These are phyloP conservation scores for Tragelaphus imberbis DNA, from an alignment of 2,113 vertebrate species.

Conservation along the genomic window DNA sequence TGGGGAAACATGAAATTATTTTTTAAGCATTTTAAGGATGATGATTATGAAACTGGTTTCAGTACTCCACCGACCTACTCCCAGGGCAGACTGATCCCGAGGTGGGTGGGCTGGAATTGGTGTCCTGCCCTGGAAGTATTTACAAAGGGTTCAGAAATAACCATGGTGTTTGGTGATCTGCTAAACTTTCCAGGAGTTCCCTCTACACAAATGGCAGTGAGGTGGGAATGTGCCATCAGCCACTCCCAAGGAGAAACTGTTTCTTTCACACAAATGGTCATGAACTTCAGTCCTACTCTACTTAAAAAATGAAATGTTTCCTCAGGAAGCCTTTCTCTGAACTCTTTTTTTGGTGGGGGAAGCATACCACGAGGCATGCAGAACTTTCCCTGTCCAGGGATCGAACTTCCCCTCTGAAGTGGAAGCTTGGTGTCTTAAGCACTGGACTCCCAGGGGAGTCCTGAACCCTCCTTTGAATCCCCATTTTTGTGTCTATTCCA, in stretches of 20 bases:
- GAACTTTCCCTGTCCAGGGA: background rate
- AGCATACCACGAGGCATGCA: background rate
- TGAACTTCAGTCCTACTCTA: background rate
- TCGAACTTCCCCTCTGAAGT: background rate
- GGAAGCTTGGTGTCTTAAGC: background rate
- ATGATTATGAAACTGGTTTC: background rate
- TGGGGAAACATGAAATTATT: background rate
- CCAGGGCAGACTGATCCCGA: too few relatives aligned
- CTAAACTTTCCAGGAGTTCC: background rate
- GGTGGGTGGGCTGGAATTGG: background rate
- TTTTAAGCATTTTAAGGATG: background rate
- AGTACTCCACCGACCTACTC: background rate
- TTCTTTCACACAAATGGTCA: background rate
- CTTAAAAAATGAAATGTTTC: background rate
- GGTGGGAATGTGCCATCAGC: background rate
- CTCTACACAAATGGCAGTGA: background rate
- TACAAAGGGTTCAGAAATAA: background rate
- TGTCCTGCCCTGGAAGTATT: background rate
- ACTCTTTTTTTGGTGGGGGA: background rate
- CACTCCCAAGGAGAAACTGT: background rate
- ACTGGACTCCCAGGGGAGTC: background rate
- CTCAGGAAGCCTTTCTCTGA: background rate
- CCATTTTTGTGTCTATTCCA: background rate
- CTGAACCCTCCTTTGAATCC: background rate
- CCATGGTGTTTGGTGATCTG: background rate